phyloP scores from a whole-genome alignment of 1,140 invertebrate genomes.

The Brachionus plicatilis region DNA sequence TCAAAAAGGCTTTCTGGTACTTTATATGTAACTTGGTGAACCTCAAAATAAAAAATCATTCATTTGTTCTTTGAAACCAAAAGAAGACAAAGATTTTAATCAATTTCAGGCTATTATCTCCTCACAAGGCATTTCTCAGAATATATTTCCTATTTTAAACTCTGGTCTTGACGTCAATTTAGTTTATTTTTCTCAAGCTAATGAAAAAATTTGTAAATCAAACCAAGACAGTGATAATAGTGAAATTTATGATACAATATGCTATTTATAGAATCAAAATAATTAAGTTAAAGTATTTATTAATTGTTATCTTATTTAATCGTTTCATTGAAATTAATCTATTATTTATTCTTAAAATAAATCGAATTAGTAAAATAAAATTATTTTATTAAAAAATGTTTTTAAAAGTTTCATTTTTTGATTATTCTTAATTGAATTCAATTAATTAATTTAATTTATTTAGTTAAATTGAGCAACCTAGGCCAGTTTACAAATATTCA shows the following conservation, averaged over 20 bases:
- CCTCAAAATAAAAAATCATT: neutral
- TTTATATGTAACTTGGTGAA: conserved; percentile 17
- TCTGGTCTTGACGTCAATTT: neutral
- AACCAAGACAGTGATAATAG: neutral
- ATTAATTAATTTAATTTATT: no score
- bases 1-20: neutral
- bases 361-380: no score
- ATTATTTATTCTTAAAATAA: no score
- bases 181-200: neutral
- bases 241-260: neutral
- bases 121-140: neutral
- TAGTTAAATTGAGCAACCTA: no score
- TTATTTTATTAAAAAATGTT: no score
- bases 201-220: neutral
- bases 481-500: no score
- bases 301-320: neutral
- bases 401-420: no score
- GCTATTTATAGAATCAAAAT: neutral
- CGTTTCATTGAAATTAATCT: neutral
- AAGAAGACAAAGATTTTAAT: neutral
- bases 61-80: neutral
- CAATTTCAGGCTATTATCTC: neutral
- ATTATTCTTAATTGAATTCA: no score
- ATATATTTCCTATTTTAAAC: neutral
- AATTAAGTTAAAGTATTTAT: neutral